Evolutionary conservation across 2,888 invertebrate species (phyloP).

Genomic region (Junonia oenone): DNA sequence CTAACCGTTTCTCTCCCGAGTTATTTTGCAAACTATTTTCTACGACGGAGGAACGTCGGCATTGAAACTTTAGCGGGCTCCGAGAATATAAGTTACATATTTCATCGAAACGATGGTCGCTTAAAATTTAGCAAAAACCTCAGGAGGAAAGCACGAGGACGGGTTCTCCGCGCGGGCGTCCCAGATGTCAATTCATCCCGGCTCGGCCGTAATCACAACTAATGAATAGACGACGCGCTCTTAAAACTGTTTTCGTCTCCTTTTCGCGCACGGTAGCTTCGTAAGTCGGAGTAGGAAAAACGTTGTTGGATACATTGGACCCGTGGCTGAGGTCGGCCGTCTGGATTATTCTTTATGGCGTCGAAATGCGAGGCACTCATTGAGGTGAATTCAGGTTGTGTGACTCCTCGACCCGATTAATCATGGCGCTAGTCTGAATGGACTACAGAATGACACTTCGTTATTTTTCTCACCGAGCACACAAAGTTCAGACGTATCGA

Average conservation of each 20-base stretch:
- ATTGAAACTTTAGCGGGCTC: neutral
- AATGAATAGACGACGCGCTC: constrained; percentile 69
- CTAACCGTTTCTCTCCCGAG: neutral
- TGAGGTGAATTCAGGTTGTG: constrained; percentile 68
- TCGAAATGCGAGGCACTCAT: constrained; percentile 72
- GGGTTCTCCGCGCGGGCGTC: constrained; percentile 56
- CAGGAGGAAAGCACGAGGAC: constrained; percentile 61
- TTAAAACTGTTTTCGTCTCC: constrained; percentile 54
- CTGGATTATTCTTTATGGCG: constrained; percentile 74
- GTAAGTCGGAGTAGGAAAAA: constrained; percentile 52
- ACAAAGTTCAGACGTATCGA: constrained; percentile 17
- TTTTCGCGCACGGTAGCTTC: constrained; percentile 40
- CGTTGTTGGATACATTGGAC: constrained; percentile 47
- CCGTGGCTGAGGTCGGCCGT: constrained; percentile 54
- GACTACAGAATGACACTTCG: constrained; percentile 36
- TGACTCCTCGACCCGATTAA: constrained; percentile 69
- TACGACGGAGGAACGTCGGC: neutral
- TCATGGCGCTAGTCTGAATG: constrained; percentile 53
- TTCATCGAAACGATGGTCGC: constrained; percentile 48
- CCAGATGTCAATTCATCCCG: constrained; percentile 76
- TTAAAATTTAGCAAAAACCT: constrained; percentile 69
- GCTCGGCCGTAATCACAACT: constrained; percentile 63
- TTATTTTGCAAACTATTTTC: constrained; percentile 9
- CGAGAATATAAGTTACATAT: constrained; percentile 35
- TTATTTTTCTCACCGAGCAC: constrained; percentile 30